These are phyloP conservation scores for Sebastes iracundus DNA, from an alignment of 2,797 vertebrate genomes.

Conservation along the genomic window DNA sequence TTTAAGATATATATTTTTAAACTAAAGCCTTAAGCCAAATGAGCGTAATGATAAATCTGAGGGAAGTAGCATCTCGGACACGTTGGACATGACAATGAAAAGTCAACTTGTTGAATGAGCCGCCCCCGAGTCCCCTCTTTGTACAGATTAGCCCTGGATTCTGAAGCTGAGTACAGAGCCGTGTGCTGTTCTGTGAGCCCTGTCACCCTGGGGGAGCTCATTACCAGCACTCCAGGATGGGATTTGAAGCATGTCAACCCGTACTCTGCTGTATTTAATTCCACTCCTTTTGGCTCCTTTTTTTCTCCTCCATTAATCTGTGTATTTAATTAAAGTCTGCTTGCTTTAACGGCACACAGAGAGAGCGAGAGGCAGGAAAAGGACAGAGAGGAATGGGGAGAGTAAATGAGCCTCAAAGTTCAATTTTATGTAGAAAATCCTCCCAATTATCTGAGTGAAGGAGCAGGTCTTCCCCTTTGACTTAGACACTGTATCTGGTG, in stretches of 20 bases:
- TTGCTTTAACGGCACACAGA: slow-evolving; percentile 22
- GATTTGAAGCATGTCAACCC: slow-evolving; percentile 58
- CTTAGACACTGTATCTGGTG: too few relatives aligned
- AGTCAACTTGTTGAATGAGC: slow-evolving; percentile 7
- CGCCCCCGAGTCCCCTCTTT: slow-evolving; percentile 2
- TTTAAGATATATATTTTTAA: not conserved
- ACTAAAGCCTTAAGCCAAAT: not conserved
- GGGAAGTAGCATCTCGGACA: not conserved
- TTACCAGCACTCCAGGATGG: slow-evolving; percentile 54
- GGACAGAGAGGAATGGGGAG: not conserved
- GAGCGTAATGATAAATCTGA: not conserved
- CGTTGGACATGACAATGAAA: not conserved
- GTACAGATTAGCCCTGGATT: slow-evolving; percentile 36
- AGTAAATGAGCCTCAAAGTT: not conserved
- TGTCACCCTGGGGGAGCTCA: slow-evolving; percentile 57
- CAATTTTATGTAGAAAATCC: not conserved
- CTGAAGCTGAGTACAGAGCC: not conserved
- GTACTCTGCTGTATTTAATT: slow-evolving; percentile 59
- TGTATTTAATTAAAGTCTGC: slow-evolving; percentile 66
- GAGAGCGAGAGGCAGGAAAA: not conserved
- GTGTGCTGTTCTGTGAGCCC: slow-evolving; percentile 15
- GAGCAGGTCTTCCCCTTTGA: not conserved
- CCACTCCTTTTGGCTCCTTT: slow-evolving; percentile 47
- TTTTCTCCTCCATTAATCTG: slow-evolving; percentile 63
- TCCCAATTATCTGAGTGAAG: not conserved